Percentiles rank a stretch among this genome's conserved stretches.
phyloP scores from a whole-genome alignment of 2,797 vertebrate species.

The Adelosebastes latens region DNA sequence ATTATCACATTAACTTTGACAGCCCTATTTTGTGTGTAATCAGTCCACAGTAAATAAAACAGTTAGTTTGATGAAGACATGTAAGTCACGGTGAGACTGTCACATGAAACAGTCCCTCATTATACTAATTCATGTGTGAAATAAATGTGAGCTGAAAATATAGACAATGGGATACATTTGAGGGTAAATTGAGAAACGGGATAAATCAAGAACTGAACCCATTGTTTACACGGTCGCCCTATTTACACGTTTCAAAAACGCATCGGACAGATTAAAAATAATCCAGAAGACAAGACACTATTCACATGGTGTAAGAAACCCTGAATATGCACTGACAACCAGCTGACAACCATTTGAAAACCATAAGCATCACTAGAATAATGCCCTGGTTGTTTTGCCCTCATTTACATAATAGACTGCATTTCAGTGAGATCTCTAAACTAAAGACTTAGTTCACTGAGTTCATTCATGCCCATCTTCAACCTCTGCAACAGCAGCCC shows the following conservation, averaged over 20 bases:
- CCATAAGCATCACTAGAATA: background rate
- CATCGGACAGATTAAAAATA: background rate
- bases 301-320: background rate
- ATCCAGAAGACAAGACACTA: background rate
- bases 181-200: background rate
- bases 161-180: background rate
- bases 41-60: background rate
- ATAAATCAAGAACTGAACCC: background rate
- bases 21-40: background rate
- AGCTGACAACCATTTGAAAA: background rate
- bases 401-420: background rate
- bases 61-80: background rate
- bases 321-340: background rate
- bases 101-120: background rate
- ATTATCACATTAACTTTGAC: too few relatives aligned
- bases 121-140: background rate
- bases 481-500: slow-evolving; percentile 20
- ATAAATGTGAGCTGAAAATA: background rate
- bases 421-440: slow-evolving; percentile 12
- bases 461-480: slow-evolving; percentile 30
- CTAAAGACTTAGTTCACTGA: slow-evolving; percentile 4
- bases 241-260: background rate
- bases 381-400: background rate
- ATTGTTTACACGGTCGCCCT: background rate
- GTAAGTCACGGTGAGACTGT: background rate